These are phyloP conservation scores for Drosophila nigrodunni DNA, from an alignment of 1,140 invertebrate species.

Conservation along the genomic window DNA sequence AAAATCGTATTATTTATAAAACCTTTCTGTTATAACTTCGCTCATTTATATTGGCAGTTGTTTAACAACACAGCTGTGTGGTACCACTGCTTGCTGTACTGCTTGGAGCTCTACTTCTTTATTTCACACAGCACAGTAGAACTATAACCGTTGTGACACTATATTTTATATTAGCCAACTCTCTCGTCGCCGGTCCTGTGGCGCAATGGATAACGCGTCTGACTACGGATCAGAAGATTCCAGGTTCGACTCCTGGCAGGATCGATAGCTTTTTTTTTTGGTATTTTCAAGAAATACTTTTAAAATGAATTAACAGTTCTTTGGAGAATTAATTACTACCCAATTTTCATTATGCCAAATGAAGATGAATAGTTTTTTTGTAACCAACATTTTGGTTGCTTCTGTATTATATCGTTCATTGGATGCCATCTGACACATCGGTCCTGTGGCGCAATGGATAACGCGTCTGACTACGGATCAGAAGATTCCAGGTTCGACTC, in stretches of 20 bases:
- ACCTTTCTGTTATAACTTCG: neutral
- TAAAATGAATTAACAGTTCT: neutral
- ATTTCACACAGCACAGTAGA: neutral
- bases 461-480: conserved; percentile 90
- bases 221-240: conserved; percentile 91
- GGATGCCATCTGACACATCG: conserved; percentile 33
- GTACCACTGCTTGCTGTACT: conserved; percentile 22
- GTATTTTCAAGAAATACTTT: neutral
- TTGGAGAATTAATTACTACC: too few species aligned
- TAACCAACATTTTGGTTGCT: neutral
- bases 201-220: conserved; percentile 90
- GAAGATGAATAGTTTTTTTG: neutral
- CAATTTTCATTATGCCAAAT: too few species aligned
- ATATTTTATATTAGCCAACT: neutral
- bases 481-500: conserved; percentile 91
- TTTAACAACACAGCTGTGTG: conserved; percentile 1
- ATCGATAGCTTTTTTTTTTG: conserved; percentile 84
- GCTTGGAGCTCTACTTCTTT: conserved; percentile 21
- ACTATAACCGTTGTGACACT: neutral
- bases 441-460: conserved; percentile 90
- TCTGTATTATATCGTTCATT: neutral
- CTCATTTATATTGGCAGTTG: neutral
- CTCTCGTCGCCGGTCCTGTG: conserved; percentile 86
- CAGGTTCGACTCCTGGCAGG: conserved; percentile 90
- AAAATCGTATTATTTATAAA: neutral